Percentiles rank a stretch among this genome's conserved stretches.
Evolutionary conservation across 53 echinoderm and acorn worm genomes (phyloP).

Genomic region (Holothuria leucospilota): DNA sequence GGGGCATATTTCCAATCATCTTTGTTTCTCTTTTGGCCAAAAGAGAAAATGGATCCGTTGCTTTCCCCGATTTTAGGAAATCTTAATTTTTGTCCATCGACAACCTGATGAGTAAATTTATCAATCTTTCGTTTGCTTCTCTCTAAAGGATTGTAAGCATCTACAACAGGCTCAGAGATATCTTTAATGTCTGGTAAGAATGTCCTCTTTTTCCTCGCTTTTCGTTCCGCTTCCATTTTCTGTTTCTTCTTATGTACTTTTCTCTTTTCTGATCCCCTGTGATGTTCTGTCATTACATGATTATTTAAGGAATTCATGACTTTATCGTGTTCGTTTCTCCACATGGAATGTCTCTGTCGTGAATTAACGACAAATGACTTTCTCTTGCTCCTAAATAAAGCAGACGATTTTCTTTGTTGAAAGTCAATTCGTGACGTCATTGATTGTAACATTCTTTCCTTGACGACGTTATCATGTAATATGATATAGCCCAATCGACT

Average conservation of each 20-base stretch:
- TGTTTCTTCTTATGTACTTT: no score
- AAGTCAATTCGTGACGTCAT: constrained; percentile 71
- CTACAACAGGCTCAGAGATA: background rate
- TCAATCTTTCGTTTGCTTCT: no score
- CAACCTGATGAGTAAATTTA: no score
- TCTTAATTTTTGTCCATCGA: no score
- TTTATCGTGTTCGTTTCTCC: background rate
- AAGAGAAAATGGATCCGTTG: no score
- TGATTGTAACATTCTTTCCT: constrained; percentile 72
- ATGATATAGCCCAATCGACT: constrained; percentile 80
- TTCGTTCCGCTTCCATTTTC: no score
- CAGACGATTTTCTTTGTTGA: constrained; percentile 68
- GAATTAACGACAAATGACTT: no score
- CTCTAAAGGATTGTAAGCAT: no score
- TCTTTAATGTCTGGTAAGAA: background rate
- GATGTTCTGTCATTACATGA: background rate
- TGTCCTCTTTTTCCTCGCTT: background rate
- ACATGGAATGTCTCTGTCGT: background rate
- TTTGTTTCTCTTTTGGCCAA: no score
- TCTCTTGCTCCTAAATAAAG: constrained; percentile 37
- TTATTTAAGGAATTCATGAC: background rate
- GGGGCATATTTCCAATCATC: no score
- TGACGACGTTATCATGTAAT: constrained; percentile 69
- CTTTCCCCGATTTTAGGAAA: no score
- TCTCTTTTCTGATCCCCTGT: no score